These are phyloP conservation scores for Panagrolaimus sp. DNA, from an alignment of 1,140 invertebrate genomes.

Conservation along the genomic window DNA sequence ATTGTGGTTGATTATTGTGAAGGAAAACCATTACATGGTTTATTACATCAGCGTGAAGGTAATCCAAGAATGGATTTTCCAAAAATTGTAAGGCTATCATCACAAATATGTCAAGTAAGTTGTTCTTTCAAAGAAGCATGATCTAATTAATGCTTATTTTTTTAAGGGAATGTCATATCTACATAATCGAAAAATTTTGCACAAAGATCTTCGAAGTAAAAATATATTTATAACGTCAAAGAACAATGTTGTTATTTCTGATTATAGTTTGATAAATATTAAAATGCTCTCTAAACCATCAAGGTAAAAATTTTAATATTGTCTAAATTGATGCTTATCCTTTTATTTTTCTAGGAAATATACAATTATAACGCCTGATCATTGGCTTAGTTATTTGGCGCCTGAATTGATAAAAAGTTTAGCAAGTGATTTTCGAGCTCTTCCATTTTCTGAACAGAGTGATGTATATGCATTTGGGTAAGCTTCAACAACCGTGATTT, in stretches of 20 bases:
- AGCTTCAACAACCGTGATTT: conserved; percentile 43
- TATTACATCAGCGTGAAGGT: conserved; percentile 76
- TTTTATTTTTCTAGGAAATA: conserved; percentile 30
- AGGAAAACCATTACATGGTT: conserved; percentile 33
- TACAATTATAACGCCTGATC: conserved; percentile 79
- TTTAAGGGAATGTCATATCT: conserved; percentile 92
- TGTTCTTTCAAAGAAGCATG: too few relatives aligned
- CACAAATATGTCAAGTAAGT: conserved; percentile 88
- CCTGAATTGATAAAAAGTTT: conserved; percentile 77
- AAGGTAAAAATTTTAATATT: conserved; percentile 25
- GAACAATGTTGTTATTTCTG: conserved; percentile 96
- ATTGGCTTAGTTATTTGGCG: conserved; percentile 94
- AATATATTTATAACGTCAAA: conserved; percentile 92
- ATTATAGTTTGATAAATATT: conserved; percentile 95
- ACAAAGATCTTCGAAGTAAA: conserved; percentile 96
- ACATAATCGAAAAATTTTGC: conserved; percentile 90
- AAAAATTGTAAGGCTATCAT: conserved; percentile 81
- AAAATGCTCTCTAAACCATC: conserved; percentile 69
- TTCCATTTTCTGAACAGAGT: conserved; percentile 82
- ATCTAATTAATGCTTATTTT: conserved; percentile 17
- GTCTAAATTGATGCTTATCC: conserved; percentile 6
- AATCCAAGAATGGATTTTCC: conserved; percentile 75
- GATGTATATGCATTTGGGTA: conserved; percentile 97
- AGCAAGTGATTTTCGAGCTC: conserved; percentile 71
- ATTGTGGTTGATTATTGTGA: conserved; percentile 81